Conservation (phyloP, 2,888 invertebrate species). For the Nemoura dubitans region DNA sequence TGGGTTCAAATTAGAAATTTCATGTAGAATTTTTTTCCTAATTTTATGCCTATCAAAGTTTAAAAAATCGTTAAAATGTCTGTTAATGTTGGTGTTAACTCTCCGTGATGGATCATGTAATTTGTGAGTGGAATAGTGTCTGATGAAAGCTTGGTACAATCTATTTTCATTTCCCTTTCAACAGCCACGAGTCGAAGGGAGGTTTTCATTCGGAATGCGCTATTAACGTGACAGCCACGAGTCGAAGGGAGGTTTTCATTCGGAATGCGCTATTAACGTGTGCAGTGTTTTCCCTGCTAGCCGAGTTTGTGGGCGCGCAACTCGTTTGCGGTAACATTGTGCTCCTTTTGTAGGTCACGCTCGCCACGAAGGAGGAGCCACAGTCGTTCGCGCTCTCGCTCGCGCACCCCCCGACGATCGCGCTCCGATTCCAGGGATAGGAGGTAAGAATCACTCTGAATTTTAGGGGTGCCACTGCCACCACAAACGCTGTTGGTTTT, state of each 20-base stretch:
- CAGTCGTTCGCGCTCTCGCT: conserved; percentile 42
- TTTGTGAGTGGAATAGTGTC: not conserved
- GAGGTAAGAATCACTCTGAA: conserved; percentile 30
- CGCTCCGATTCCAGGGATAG: conserved; percentile 43
- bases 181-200: conserved; percentile 13
- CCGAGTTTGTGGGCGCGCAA: not conserved
- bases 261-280: not conserved
- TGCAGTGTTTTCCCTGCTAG: conserved; percentile 4
- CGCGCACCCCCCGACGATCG: conserved; percentile 41
- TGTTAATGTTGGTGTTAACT: not conserved
- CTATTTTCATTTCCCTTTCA: not conserved
- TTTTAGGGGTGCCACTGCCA: too few species aligned
- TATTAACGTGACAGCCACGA: not conserved
- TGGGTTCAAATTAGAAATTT: not conserved
- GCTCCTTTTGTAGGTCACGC: conserved; percentile 38
- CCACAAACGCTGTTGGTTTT: too few species aligned
- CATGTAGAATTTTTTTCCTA: not conserved
- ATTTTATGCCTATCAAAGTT: not conserved
- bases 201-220: not conserved
- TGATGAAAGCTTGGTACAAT: conserved; percentile 14
- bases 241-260: not conserved
- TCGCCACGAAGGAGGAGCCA: conserved; percentile 34
- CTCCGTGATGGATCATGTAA: not conserved
- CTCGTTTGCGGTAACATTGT: not conserved
- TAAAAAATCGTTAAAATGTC: not conserved